phyloP scores from a whole-genome alignment of 2,113 vertebrate species.

The Pica pica region DNA sequence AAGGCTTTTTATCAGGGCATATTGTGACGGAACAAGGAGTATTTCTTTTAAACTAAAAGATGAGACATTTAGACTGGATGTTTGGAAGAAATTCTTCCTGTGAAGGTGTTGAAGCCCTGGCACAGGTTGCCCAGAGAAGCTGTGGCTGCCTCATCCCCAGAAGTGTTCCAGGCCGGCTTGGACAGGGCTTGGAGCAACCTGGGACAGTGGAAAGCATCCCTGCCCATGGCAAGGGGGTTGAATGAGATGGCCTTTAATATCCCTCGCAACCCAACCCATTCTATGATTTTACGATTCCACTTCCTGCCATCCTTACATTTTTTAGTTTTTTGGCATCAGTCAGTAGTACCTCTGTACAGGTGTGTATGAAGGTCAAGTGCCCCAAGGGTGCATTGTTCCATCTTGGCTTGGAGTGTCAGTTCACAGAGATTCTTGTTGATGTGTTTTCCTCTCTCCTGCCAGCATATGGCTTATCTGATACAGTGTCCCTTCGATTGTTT shows the following conservation, averaged over 20 bases:
- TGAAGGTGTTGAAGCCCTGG: background rate
- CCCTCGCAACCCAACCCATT: background rate
- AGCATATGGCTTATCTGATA: background rate
- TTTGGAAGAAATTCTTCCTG: background rate
- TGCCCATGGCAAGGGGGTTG: background rate
- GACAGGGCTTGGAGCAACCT: fast-evolving
- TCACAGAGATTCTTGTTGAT: background rate
- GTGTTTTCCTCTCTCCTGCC: background rate
- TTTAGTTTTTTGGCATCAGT: background rate
- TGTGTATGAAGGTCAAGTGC: background rate
- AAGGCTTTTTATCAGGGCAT: background rate
- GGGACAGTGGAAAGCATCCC: fast-evolving
- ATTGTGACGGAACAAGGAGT: background rate
- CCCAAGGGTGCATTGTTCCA: background rate
- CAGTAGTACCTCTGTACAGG: background rate
- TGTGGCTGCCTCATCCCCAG: background rate
- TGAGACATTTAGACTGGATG: background rate
- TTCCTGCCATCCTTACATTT: background rate
- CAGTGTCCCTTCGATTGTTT: background rate
- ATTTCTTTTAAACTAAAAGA: background rate
- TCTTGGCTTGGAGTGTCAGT: background rate
- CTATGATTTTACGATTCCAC: background rate
- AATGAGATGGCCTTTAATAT: background rate
- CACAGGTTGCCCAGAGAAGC: background rate
- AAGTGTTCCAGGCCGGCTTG: background rate